phyloP scores from a whole-genome alignment of 2,888 invertebrate genomes.

The Acronicta psi region DNA sequence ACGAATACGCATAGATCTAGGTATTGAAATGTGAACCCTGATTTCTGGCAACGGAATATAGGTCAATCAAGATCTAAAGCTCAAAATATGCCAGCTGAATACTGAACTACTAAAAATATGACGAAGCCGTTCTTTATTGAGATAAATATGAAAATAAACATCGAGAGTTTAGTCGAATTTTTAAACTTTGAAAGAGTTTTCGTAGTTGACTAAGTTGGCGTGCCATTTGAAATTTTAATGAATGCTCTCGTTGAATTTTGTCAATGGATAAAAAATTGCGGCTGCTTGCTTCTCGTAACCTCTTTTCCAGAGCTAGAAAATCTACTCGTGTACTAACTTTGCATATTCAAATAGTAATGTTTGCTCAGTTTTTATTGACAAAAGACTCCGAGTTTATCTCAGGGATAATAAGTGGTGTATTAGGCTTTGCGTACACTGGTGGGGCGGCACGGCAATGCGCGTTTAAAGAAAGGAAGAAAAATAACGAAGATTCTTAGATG shows the following conservation, averaged over 20 bases:
- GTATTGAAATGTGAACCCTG: not conserved
- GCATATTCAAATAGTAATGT: constrained; percentile 28
- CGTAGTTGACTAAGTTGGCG: constrained; percentile 61
- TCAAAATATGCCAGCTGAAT: constrained; percentile 12
- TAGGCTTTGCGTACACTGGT: too few relatives aligned
- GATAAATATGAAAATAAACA: constrained; percentile 60
- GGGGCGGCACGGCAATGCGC: too few relatives aligned
- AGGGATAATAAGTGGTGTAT: constrained; percentile 26
- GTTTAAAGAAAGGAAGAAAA: too few relatives aligned
- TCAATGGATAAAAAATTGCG: constrained; percentile 59
- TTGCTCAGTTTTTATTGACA: constrained; percentile 28
- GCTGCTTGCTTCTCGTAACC: constrained; percentile 32
- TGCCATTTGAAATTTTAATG: constrained; percentile 70
- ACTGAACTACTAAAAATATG: constrained; percentile 12
- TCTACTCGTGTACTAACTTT: constrained; percentile 24
- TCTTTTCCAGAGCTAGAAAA: constrained; percentile 30
- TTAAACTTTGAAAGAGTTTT: constrained; percentile 64
- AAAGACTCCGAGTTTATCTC: constrained; percentile 25
- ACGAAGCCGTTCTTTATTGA: constrained; percentile 24
- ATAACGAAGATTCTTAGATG: too few relatives aligned
- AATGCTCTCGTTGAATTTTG: constrained; percentile 61
- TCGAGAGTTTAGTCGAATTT: constrained; percentile 60
- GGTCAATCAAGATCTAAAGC: not conserved
- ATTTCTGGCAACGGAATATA: constrained; percentile 7
- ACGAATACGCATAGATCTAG: not conserved